These are phyloP conservation scores for Corythoichthys haematopterus DNA, from an alignment of 2,113 vertebrate genomes.

Conservation along the genomic window DNA sequence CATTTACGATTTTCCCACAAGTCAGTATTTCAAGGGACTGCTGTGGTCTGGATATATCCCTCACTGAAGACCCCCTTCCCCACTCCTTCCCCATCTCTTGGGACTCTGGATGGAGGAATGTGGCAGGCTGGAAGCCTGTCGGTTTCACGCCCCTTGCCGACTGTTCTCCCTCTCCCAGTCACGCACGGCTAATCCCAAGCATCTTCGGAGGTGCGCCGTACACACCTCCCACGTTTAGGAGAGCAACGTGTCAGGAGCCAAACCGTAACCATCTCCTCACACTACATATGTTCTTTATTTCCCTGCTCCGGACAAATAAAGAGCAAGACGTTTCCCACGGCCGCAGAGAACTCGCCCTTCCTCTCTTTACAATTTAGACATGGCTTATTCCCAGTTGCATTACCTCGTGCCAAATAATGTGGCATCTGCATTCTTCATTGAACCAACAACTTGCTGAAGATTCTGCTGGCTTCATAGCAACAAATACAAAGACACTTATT, in stretches of 20 bases:
- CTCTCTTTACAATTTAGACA: background rate
- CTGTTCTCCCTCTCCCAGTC: conserved; percentile 41
- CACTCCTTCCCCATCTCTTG: conserved; percentile 33
- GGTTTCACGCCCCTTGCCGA: conserved; percentile 29
- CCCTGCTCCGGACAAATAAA: background rate
- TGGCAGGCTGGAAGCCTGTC: conserved; percentile 30
- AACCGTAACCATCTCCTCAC: conserved; percentile 1
- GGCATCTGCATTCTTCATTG: background rate
- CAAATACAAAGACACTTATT: conserved; percentile 8
- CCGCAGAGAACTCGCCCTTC: background rate
- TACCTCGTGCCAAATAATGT: background rate
- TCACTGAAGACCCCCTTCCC: conserved; percentile 8
- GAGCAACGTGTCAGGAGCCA: conserved; percentile 11
- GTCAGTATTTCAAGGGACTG: conserved; percentile 43
- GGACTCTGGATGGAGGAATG: conserved; percentile 61
- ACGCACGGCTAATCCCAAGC: conserved; percentile 54
- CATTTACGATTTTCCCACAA: conserved; percentile 56
- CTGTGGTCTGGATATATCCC: conserved; percentile 52
- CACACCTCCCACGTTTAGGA: conserved; percentile 28
- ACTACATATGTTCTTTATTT: conserved; percentile 1
- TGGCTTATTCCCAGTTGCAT: background rate
- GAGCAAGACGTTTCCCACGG: background rate
- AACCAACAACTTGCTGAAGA: background rate
- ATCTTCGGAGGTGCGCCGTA: conserved; percentile 37
- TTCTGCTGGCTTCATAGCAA: background rate